Evolutionary conservation across 2,888 invertebrate species (phyloP).

Genomic region (Dolichopus griseipennis): DNA sequence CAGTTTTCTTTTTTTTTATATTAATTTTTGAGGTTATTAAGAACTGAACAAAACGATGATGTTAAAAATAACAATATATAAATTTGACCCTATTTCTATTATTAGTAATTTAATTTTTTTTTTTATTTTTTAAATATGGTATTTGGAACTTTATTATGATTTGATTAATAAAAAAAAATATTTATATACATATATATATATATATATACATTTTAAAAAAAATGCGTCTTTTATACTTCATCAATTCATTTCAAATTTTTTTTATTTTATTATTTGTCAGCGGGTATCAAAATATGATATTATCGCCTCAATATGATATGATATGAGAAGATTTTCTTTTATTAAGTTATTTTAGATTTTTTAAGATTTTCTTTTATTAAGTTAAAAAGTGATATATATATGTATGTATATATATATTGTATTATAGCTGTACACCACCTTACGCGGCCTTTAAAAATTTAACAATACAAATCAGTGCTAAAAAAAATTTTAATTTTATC

Average conservation of each 20-base stretch:
- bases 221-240: too few relatives aligned
- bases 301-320: not conserved
- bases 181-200: not conserved
- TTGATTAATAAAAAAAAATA: slow-evolving; percentile 1
- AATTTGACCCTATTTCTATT: slow-evolving; percentile 1
- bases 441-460: not conserved
- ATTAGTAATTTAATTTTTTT: not conserved
- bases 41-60: not conserved
- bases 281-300: slow-evolving; percentile 2
- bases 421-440: not conserved
- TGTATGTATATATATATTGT: not conserved
- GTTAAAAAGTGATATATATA: not conserved
- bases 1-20: not conserved
- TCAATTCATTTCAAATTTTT: too few relatives aligned
- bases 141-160: not conserved
- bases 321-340: not conserved
- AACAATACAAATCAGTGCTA: too few relatives aligned
- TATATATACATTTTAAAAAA: too few relatives aligned
- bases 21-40: not conserved
- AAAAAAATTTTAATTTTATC: too few relatives aligned
- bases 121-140: not conserved
- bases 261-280: not conserved
- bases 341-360: not conserved
- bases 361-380: too few relatives aligned
- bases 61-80: not conserved